phyloP scores from a whole-genome alignment of 2,888 invertebrate species.

The Acronicta alni region DNA sequence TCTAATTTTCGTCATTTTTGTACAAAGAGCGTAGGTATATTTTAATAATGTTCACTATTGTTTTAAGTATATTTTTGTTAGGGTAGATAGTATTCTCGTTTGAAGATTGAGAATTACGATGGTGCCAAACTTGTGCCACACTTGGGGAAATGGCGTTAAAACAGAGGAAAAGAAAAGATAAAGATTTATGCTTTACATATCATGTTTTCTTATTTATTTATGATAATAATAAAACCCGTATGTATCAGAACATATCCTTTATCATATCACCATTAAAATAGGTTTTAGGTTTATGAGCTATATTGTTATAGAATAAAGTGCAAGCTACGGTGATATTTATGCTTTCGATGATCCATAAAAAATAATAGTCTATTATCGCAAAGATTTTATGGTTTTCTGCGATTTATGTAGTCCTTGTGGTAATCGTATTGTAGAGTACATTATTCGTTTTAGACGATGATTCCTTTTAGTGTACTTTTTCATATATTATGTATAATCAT shows the following conservation, averaged over 20 bases:
- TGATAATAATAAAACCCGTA: slow-evolving; percentile 33
- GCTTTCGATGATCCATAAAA: slow-evolving; percentile 65
- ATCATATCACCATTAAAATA: slow-evolving; percentile 74
- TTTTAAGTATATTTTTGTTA: slow-evolving; percentile 50
- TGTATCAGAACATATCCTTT: slow-evolving; percentile 70
- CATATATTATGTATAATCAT: slow-evolving; percentile 14
- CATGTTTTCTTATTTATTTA: slow-evolving; percentile 49
- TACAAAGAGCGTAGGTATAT: slow-evolving; percentile 51
- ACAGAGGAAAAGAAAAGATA: slow-evolving; percentile 55
- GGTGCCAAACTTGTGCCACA: slow-evolving; percentile 70
- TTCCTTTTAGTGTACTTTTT: slow-evolving; percentile 23
- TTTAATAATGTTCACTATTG: slow-evolving; percentile 49
- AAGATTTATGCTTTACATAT: slow-evolving; percentile 68
- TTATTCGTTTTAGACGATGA: slow-evolving; percentile 22
- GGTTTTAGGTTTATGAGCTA: slow-evolving; percentile 71
- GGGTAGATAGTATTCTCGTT: slow-evolving; percentile 52
- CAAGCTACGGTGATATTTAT: slow-evolving; percentile 61
- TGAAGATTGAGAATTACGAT: slow-evolving; percentile 63
- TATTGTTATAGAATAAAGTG: slow-evolving; percentile 63
- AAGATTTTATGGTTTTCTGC: slow-evolving; percentile 45
- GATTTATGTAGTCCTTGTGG: slow-evolving; percentile 55
- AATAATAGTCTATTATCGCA: slow-evolving; percentile 57
- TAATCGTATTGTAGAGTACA: slow-evolving; percentile 41
- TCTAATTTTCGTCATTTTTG: slow-evolving; percentile 52
- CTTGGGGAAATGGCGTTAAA: slow-evolving; percentile 52